A percentile compares a stretch with the other conserved stretches of the same genome.
These are phyloP conservation scores for Myotis vivesi DNA, from an alignment of 2,797 vertebrate genomes.

Conservation along the genomic window DNA sequence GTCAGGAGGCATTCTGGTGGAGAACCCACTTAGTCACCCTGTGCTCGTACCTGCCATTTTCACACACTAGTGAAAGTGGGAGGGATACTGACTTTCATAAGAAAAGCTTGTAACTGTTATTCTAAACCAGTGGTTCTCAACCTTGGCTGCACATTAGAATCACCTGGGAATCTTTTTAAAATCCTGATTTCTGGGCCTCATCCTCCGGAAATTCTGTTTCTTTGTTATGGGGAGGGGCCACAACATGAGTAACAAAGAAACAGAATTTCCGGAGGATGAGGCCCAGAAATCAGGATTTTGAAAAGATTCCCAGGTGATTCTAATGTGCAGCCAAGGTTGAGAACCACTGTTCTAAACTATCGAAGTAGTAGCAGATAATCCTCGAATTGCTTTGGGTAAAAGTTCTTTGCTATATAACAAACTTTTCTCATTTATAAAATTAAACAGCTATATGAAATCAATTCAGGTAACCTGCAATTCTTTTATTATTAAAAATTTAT, in stretches of 20 bases:
- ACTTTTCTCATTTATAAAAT: constrained; percentile 11
- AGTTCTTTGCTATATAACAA: background rate
- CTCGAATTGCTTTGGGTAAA: background rate
- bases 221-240: no score
- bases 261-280: no score
- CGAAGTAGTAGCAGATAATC: background rate
- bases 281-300: no score
- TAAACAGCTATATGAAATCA: background rate
- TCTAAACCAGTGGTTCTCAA: background rate
- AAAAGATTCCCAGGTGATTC: no score
- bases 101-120: background rate
- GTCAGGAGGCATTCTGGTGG: background rate
- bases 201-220: no score
- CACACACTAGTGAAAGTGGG: background rate
- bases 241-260: no score
- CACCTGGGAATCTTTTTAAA: no score
- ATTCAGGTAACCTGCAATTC: background rate
- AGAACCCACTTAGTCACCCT: background rate
- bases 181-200: no score
- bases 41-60: background rate
- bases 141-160: no score
- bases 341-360: background rate
- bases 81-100: background rate
- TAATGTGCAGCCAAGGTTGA: no score
- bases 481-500: background rate